Conservation (phyloP, 2,797 vertebrate species). For the Sylvilagus floridanus region DNA sequence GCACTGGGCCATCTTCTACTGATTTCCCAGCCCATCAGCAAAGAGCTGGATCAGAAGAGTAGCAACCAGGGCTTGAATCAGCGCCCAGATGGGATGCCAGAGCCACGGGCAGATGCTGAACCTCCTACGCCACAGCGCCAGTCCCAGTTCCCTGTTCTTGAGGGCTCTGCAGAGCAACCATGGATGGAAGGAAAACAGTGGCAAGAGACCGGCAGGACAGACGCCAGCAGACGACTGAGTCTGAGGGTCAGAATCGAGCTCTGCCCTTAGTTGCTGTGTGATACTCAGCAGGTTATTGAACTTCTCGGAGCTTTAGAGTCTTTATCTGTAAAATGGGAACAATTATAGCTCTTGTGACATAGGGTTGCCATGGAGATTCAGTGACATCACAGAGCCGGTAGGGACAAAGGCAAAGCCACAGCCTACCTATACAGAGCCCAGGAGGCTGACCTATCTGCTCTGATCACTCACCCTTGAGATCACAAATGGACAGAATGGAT, state of each 20-base stretch:
- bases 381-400: slow-evolving; percentile 12
- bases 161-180: neutral
- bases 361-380: slow-evolving; percentile 48
- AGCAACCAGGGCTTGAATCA: no score
- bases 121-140: no score
- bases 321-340: slow-evolving; percentile 59
- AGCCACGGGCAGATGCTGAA: no score
- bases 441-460: neutral
- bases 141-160: neutral
- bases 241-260: neutral
- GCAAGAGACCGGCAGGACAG: neutral
- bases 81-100: no score
- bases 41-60: no score
- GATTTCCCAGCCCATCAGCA: no score
- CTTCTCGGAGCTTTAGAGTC: slow-evolving; percentile 45
- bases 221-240: neutral
- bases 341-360: slow-evolving; percentile 44
- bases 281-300: neutral
- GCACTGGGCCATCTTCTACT: no score
- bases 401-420: slow-evolving; percentile 36
- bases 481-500: slow-evolving; percentile 7
- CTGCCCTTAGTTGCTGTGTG: slow-evolving; percentile 12
- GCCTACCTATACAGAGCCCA: neutral
- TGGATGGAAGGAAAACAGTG: neutral
- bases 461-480: slow-evolving; percentile 20